phyloP scores from a whole-genome alignment of 92 coral and sea anemone species.

The Siderastrea radians region DNA sequence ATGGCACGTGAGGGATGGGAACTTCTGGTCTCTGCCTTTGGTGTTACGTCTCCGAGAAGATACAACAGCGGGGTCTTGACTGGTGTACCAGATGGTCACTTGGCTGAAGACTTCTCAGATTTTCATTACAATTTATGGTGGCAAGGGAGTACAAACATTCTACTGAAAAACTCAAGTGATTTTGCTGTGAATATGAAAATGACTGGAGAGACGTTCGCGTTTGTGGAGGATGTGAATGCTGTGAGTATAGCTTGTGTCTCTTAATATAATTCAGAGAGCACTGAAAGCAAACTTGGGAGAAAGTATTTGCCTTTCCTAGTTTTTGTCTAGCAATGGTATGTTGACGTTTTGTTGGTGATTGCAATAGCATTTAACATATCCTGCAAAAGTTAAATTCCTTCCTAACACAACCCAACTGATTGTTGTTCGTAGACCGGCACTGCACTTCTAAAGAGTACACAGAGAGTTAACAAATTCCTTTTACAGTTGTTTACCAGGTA shows the following conservation, averaged over 20 bases:
- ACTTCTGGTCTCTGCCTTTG: conserved; percentile 1
- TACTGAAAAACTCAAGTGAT: neutral
- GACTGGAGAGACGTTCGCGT: conserved; percentile 10
- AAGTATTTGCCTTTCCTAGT: neutral
- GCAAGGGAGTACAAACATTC: conserved; percentile 15
- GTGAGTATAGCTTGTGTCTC: conserved; percentile 7
- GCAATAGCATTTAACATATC: no score
- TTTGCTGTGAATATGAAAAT: conserved; percentile 14
- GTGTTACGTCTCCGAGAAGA: conserved; percentile 7
- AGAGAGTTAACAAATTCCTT: neutral
- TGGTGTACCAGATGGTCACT: neutral
- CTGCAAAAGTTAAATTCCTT: no score
- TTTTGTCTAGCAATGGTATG: no score
- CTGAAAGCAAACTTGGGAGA: neutral
- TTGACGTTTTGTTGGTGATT: no score
- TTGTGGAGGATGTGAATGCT: neutral
- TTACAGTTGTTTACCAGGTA: conserved; percentile 14
- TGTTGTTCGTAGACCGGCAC: no score
- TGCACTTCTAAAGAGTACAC: neutral
- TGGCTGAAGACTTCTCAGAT: conserved; percentile 16
- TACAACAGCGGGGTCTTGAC: neutral
- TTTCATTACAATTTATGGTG: conserved; percentile 21
- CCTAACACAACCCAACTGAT: no score
- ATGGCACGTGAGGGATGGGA: conserved; percentile 1
- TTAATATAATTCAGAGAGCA: neutral